Conservation (phyloP, 37 sponge, comb jelly and placozoan species). For the Eunapius fragilis region DNA sequence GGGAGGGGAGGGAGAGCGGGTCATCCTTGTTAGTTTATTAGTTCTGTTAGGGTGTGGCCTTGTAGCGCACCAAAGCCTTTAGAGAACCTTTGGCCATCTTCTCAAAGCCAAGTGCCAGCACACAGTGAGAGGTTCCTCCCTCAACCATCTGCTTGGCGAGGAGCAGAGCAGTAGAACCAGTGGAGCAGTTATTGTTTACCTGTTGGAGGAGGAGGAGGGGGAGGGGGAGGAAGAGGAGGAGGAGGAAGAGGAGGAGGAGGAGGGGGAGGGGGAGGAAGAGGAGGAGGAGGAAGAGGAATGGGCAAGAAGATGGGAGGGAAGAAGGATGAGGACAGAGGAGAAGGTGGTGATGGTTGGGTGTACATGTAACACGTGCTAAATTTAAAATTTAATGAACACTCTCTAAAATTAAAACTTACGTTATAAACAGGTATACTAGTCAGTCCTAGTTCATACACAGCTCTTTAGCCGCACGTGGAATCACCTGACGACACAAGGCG, state of each 20-base stretch:
- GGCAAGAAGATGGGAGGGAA: not conserved
- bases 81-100: constrained; percentile 91
- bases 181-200: constrained; percentile 90
- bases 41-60: not conserved
- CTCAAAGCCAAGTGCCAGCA: constrained; percentile 92
- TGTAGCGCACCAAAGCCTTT: constrained; percentile 37
- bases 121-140: constrained; percentile 81
- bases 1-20: not conserved
- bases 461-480: constrained; percentile 86
- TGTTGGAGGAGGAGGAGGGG: constrained; percentile 9
- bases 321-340: not conserved
- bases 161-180: constrained; percentile 88
- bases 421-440: constrained; percentile 93
- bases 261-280: not conserved
- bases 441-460: constrained; percentile 86
- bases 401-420: constrained; percentile 42
- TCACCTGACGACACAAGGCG: constrained; percentile 57
- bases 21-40: not conserved
- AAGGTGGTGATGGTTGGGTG: not conserved
- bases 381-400: not conserved
- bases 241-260: not conserved
- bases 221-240: not conserved
- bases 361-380: not conserved
- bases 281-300: not conserved
- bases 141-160: constrained; percentile 88